These are phyloP conservation scores for Alloplasta piceator DNA, from an alignment of 2,888 invertebrate genomes.

Conservation along the genomic window DNA sequence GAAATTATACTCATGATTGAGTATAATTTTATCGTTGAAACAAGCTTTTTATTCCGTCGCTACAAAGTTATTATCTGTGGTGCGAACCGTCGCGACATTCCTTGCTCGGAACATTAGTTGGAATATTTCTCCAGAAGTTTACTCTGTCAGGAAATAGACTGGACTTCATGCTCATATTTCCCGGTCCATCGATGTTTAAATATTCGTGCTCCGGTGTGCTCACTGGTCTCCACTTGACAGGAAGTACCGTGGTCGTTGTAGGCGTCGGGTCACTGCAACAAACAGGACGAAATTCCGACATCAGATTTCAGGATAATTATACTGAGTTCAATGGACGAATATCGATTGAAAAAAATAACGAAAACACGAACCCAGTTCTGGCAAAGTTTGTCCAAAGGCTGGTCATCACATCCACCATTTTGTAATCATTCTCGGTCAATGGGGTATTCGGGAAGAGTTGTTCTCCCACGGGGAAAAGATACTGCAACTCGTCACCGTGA, in stretches of 20 bases:
- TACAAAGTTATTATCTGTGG: too few relatives aligned
- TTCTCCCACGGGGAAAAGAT: slow-evolving; percentile 89
- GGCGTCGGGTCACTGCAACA: slow-evolving; percentile 87
- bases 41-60: too few relatives aligned
- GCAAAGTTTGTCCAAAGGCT: slow-evolving; percentile 92
- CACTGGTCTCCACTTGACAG: slow-evolving; percentile 86
- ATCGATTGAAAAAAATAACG: too few relatives aligned
- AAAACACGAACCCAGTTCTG: slow-evolving; percentile 85
- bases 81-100: too few relatives aligned
- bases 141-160: slow-evolving; percentile 85
- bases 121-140: slow-evolving; percentile 87
- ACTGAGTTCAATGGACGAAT: too few relatives aligned
- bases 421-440: slow-evolving; percentile 85
- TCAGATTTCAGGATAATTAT: too few relatives aligned
- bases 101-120: background rate
- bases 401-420: slow-evolving; percentile 86
- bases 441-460: slow-evolving; percentile 86
- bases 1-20: too few relatives aligned
- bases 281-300: background rate
- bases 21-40: too few relatives aligned
- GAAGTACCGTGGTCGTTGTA: slow-evolving; percentile 81
- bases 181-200: slow-evolving; percentile 83
- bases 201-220: slow-evolving; percentile 84
- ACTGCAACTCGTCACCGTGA: slow-evolving; percentile 93
- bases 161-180: slow-evolving; percentile 84